Percentiles rank a stretch among this genome's conserved stretches.
These are phyloP conservation scores for Styela clava DNA, from an alignment of 23 tunicate species.

Conservation along the genomic window DNA sequence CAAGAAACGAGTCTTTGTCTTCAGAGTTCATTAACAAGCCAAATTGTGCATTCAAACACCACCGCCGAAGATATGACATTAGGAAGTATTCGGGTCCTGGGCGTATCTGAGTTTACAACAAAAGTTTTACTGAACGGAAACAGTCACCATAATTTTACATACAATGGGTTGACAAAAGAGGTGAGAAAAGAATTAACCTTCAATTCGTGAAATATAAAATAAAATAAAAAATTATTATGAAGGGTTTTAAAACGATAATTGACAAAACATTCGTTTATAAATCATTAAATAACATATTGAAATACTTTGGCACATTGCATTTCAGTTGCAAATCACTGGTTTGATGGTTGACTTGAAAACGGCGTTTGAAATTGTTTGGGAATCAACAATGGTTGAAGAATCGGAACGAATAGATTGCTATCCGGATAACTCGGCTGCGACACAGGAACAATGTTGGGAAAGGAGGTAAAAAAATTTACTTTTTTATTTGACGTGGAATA, in stretches of 20 bases:
- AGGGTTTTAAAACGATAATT: too few species aligned
- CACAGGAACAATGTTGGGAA: background rate
- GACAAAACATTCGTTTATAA: too few species aligned
- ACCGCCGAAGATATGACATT: conserved; percentile 6
- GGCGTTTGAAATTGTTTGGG: background rate
- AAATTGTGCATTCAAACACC: background rate
- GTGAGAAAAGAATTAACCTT: too few species aligned
- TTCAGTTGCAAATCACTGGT: background rate
- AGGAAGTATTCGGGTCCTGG: conserved; percentile 14
- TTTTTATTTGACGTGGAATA: too few species aligned
- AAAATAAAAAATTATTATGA: too few species aligned
- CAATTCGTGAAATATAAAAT: too few species aligned
- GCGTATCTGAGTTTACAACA: background rate
- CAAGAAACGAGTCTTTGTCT: too few species aligned
- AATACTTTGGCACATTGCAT: too few species aligned
- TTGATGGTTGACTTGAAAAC: background rate
- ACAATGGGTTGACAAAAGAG: background rate
- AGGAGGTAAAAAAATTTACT: background rate
- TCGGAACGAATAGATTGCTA: conserved; percentile 14
- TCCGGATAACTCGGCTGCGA: background rate
- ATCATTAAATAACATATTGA: too few species aligned
- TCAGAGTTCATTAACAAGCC: background rate
- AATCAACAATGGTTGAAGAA: background rate
- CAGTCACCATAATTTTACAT: background rate
- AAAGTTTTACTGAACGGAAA: background rate